phyloP scores from a whole-genome alignment of 2,113 vertebrate species.

The Corvus hawaiiensis region DNA sequence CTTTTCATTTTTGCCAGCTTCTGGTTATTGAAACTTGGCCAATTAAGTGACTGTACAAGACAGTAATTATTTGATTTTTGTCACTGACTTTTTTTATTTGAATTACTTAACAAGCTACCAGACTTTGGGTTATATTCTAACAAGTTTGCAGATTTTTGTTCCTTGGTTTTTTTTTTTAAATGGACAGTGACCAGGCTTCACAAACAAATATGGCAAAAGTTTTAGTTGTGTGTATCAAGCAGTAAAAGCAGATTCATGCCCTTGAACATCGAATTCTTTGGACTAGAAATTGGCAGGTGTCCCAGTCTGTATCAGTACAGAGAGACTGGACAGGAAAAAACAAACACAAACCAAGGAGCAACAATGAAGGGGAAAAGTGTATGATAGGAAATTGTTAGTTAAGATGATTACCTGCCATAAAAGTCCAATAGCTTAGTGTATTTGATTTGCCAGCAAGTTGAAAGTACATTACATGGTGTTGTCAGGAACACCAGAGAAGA shows the following conservation, averaged over 20 bases:
- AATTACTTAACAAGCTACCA: background rate
- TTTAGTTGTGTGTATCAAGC: background rate
- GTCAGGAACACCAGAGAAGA: background rate
- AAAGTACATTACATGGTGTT: background rate
- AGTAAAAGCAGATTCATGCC: background rate
- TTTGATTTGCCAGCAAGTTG: background rate
- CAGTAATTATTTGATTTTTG: background rate
- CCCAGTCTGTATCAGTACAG: background rate
- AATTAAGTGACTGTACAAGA: background rate
- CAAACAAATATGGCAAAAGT: background rate
- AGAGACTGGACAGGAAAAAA: background rate
- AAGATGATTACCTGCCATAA: constrained; percentile 29
- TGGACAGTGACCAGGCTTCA: background rate
- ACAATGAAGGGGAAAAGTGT: background rate
- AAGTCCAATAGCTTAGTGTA: background rate
- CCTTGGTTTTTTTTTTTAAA: background rate
- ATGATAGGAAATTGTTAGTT: constrained; percentile 19
- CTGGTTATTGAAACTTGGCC: background rate
- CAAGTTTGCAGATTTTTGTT: background rate
- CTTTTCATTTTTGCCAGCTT: background rate
- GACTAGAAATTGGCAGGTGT: background rate
- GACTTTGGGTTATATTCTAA: background rate
- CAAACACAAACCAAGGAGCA: background rate
- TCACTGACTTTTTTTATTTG: background rate
- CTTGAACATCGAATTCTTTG: background rate